phyloP scores from a whole-genome alignment of 2,797 vertebrate species.

The Pogonophryne albipinna region DNA sequence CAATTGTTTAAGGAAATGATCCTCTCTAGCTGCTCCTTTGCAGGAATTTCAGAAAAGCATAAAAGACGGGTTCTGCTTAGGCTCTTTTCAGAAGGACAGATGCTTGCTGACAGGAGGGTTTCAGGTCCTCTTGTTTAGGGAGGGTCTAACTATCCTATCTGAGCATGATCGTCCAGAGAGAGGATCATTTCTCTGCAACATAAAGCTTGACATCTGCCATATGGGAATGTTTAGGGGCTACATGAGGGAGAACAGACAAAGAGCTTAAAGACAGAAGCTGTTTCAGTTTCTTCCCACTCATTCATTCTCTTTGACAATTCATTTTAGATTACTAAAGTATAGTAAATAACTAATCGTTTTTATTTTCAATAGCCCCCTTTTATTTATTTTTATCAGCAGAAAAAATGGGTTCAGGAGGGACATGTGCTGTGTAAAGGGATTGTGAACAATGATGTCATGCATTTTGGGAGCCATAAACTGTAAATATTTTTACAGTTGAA shows the following conservation, averaged over 20 bases:
- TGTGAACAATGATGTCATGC: conserved; percentile 55
- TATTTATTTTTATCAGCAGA: background rate
- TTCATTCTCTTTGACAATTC: background rate
- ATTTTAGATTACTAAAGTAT: background rate
- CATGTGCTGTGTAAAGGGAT: conserved; percentile 4
- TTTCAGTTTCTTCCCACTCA: background rate
- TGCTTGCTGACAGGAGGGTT: conserved; percentile 20
- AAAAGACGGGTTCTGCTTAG: background rate
- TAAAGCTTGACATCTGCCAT: conserved; percentile 58
- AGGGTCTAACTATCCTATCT: conserved; percentile 8
- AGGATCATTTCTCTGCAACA: conserved; percentile 34
- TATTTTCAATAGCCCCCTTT: conserved; percentile 2
- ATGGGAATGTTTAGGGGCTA: conserved; percentile 61
- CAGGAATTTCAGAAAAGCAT: background rate
- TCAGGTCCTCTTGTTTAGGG: conserved; percentile 22
- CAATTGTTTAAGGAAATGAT: background rate
- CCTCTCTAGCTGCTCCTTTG: background rate
- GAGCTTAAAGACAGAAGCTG: background rate
- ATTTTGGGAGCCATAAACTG: conserved; percentile 56
- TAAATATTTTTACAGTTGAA: conserved; percentile 57
- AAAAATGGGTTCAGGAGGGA: conserved; percentile 1
- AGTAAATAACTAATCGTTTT: background rate
- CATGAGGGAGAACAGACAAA: conserved; percentile 8
- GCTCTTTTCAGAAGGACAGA: background rate
- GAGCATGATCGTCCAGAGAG: conserved; percentile 24